Conservation (phyloP, 2,888 invertebrate species). For the Leptopilina myrica region DNA sequence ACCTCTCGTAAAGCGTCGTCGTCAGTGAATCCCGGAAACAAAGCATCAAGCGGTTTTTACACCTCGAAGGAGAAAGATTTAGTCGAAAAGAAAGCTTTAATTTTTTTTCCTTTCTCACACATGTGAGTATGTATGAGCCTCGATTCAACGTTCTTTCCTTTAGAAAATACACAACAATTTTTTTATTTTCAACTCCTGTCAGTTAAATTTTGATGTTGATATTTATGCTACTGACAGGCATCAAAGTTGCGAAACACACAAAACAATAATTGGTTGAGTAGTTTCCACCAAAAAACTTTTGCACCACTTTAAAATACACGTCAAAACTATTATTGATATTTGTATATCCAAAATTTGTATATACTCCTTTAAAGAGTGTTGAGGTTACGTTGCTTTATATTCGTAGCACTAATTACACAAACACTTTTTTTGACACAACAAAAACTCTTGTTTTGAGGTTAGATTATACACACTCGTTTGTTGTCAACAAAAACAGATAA, state of each 20-base stretch:
- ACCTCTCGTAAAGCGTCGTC: neutral
- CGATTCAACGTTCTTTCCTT: conserved; percentile 31
- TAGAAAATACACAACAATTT: neutral
- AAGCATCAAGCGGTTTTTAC: conserved; percentile 24
- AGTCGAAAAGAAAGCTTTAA: conserved; percentile 7
- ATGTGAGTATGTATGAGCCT: neutral
- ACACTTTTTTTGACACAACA: neutral
- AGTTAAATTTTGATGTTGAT: neutral
- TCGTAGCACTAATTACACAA: neutral
- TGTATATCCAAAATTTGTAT: neutral
- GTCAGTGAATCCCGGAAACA: neutral
- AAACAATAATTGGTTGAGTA: too few species aligned
- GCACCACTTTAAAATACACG: neutral
- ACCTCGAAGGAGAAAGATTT: conserved; percentile 9
- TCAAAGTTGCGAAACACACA: neutral
- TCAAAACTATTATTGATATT: neutral
- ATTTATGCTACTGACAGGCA: neutral
- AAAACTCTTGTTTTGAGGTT: conserved; percentile 2
- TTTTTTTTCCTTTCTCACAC: neutral
- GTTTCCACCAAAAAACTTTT: neutral
- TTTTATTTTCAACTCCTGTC: neutral
- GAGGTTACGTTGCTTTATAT: neutral
- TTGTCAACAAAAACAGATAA: neutral
- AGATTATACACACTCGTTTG: neutral
- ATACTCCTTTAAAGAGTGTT: neutral